Base-by-base conservation (phyloP, 1,140 invertebrate species). In the Drosophila prosaltans region DNA sequence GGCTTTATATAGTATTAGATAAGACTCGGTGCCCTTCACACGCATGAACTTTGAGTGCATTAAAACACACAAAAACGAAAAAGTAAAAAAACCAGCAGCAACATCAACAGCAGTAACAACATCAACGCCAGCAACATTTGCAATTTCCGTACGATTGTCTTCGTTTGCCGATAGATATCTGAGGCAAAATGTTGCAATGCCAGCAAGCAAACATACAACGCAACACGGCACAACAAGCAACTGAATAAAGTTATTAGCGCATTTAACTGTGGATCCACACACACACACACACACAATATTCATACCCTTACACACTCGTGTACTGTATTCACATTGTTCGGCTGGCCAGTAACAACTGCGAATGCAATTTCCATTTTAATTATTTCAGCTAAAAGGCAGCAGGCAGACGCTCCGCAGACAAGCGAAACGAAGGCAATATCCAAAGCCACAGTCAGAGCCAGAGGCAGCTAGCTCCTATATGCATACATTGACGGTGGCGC, bases 361-460 rank as follows among this genome's bases (percentile, higher is more conserved):
- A 89, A 89, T 89, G 84, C 84, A 89, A 89, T 89, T 88, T 88
- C 80, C 84, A 88, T 88, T 89, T 89, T 89, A 89, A 89, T 89
- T 89, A 89, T 81, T 77, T 69, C 63, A 32, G 43, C 30, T 48
- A 57, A 51, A 59, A 55, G 61, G 48, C 66, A 30, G 45, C 26
- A 58, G 72, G 63, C 83, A 88, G 83, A 88, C 83, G 81, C 57
- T 70, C 68, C 70, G 65, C 80, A 86, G 84, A 89, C 84, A 76
- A 67, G 24, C 64, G 40, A 70, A 72, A 45, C 68, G 45, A 57
- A 57, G 72, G 45, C 45, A 51, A 51, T 36, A 36, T 6, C 32
- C 32, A 36, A 36, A 36, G 28, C 28, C 4, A 30, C 2, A 30
- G 4, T 4, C 28, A 36, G 32, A 30, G 28, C 21, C 32, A 39